Base-by-base conservation (phyloP, 2,888 invertebrate genomes). In the Lasioglossum lativentre region DNA sequence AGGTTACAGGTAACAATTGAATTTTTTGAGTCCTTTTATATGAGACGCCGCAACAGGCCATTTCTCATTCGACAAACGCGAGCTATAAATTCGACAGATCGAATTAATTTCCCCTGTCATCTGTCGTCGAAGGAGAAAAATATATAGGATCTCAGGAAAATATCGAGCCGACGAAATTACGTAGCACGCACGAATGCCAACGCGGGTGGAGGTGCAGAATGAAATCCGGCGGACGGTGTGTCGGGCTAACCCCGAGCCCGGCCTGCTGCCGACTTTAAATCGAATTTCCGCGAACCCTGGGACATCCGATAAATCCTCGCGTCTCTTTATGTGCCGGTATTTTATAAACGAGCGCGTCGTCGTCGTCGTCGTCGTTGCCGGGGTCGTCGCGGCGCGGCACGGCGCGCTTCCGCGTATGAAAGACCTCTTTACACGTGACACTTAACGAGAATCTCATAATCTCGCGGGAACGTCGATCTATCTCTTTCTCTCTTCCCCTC, bases 361-460 rank as follows among this genome's bases (percentile, higher is more conserved):
- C 73, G 70, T 38, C 76, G 82, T n/a, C 27, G 34, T 47, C 76
- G 59, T 30, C 70, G 71, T 38, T 75, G 71, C 38, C 77, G 81
- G 40, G 71, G 83, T 68, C n/a, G 34, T 3, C 34, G 34, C 2
- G 34, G 34, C 2, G 1, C 34, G 34, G 34, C 34, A 34, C 84
- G 80, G 79, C 82, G 78, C 34, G 72, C 45, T n/a, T 71, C 27
- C 42, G 30, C 84, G 74, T 82, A 88, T 87, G 90, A 90, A 90
- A 87, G 91, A 90, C 91, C 87, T 90, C 89, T 91, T 91, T 90
- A 90, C 90, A 89, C 88, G 90, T 89, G 90, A 92, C 92, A 91
- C 91, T 92, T 91, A 93, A 92, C 90, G 92, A 90, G 91, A 92
- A 93, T 93, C 93, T 93, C 92, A 93, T 94, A 94, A 94, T 93